Conservation (phyloP, 2,113 vertebrate genomes). For the Plecturocebus donacophilus region DNA sequence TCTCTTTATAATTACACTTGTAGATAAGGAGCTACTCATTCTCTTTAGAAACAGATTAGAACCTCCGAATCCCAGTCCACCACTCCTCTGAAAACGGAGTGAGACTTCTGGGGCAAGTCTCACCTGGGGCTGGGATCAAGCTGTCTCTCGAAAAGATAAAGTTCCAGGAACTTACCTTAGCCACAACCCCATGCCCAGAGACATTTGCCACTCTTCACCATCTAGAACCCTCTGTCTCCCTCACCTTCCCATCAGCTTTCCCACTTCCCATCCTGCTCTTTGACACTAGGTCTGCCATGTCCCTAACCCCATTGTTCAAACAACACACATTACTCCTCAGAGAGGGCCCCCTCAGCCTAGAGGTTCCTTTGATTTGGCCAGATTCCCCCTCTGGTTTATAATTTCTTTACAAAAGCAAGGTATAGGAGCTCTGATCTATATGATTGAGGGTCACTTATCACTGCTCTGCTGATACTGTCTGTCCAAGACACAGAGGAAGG, state of each 20-base stretch:
- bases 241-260: background rate
- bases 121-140: background rate
- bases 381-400: background rate
- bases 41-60: constrained; percentile 49
- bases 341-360: background rate
- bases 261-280: background rate
- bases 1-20: constrained; percentile 70
- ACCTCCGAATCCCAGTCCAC: background rate
- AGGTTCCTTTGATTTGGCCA: background rate
- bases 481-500: background rate
- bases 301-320: background rate
- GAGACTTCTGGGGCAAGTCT: background rate
- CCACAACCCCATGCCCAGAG: background rate
- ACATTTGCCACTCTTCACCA: background rate
- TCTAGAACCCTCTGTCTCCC: background rate
- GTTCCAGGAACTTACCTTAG: background rate
- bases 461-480: background rate
- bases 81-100: background rate
- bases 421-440: background rate
- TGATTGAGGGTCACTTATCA: background rate
- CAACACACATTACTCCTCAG: background rate
- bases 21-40: constrained; percentile 62
- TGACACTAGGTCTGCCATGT: background rate
- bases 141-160: background rate
- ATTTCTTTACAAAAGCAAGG: constrained; percentile 20